Percentiles rank a stretch among this genome's conserved stretches.
Evolutionary conservation across 2,113 vertebrate genomes (phyloP).

Genomic region (Syngnathus floridae): DNA sequence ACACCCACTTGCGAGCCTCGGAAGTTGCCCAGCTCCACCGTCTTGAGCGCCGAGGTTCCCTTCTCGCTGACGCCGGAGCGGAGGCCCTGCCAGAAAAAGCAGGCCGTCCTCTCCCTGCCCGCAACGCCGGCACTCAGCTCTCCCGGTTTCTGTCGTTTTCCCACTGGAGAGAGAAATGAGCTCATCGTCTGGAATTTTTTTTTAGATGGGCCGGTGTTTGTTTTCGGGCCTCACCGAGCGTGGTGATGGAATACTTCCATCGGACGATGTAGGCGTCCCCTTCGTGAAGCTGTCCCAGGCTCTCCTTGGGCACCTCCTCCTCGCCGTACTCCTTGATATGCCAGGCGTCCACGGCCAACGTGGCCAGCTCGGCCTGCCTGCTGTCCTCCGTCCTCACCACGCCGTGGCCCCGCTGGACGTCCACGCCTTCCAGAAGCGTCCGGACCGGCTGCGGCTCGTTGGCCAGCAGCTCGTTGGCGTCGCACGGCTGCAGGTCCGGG

Average conservation of each 20-base stretch:
- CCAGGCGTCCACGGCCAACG: conserved; percentile 67
- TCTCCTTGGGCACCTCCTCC: conserved; percentile 60
- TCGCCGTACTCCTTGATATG: conserved; percentile 74
- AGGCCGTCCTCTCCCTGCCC: conserved; percentile 69
- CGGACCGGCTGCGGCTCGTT: conserved; percentile 35
- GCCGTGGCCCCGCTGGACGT: conserved; percentile 72
- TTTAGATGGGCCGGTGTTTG: no score
- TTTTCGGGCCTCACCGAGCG: conserved; percentile 57
- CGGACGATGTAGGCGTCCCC: conserved; percentile 73
- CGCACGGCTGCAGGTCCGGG: conserved; percentile 65
- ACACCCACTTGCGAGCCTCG: conserved; percentile 59
- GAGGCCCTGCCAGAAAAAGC: conserved; percentile 78
- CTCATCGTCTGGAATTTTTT: no score
- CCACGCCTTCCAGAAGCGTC: conserved; percentile 67
- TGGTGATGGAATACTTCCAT: conserved; percentile 75
- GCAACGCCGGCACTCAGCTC: conserved; percentile 63
- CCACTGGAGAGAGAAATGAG: conserved; percentile 49
- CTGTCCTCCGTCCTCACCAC: conserved; percentile 65
- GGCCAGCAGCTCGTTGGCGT: conserved; percentile 62
- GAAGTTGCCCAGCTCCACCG: conserved; percentile 75
- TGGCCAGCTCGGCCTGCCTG: conserved; percentile 66
- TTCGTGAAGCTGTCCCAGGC: conserved; percentile 72
- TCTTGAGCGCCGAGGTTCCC: conserved; percentile 76
- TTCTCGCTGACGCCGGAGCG: conserved; percentile 71
- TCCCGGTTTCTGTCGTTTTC: conserved; percentile 69